phyloP scores from a whole-genome alignment of 2,113 vertebrate species.

The Podocnemis expansa region DNA sequence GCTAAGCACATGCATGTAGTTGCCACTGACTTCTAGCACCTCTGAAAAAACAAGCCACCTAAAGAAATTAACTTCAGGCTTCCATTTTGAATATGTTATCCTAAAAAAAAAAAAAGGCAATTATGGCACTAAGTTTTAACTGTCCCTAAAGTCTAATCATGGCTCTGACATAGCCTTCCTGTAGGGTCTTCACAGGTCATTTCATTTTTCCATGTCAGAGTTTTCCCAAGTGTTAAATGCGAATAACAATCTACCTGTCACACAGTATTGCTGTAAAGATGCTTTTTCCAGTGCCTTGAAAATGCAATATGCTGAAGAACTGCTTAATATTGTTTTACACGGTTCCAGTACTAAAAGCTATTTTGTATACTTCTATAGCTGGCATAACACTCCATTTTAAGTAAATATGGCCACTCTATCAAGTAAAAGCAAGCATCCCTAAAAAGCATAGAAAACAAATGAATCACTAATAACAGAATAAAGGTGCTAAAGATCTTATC shows the following conservation, averaged over 20 bases:
- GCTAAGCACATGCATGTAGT: background rate
- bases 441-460: background rate
- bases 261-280: background rate
- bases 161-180: background rate
- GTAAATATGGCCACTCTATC: background rate
- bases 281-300: background rate
- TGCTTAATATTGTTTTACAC: background rate
- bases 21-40: background rate
- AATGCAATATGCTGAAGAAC: background rate
- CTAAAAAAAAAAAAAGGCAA: slow-evolving; percentile 34
- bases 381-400: background rate
- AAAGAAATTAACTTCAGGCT: slow-evolving; percentile 8
- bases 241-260: background rate
- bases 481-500: background rate
- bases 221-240: background rate
- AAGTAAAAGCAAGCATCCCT: slow-evolving; percentile 11
- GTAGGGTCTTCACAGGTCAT: background rate
- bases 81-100: background rate
- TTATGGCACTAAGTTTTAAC: slow-evolving; percentile 7
- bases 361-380: background rate
- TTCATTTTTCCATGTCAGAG: background rate
- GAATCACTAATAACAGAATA: background rate
- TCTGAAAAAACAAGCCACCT: background rate
- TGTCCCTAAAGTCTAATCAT: background rate
- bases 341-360: slow-evolving; percentile 8